These are phyloP conservation scores for Crotalus horridus DNA, from an alignment of 2,113 vertebrate species.

Conservation along the genomic window DNA sequence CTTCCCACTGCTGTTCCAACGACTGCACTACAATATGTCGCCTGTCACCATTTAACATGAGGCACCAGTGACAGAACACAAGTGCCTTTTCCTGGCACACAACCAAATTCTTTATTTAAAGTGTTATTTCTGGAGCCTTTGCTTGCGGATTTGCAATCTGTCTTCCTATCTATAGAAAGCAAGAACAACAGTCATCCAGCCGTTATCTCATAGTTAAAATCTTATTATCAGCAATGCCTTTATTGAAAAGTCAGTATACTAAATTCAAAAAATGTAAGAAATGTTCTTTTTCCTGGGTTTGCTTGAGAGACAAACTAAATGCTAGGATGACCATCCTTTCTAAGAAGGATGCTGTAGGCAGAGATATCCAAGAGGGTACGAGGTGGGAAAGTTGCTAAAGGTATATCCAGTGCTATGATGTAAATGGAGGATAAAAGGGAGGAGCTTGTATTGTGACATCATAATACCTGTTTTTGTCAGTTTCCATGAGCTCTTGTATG, in stretches of 20 bases:
- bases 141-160: constrained; percentile 16
- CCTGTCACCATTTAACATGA: constrained; percentile 25
- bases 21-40: background rate
- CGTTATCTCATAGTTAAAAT: constrained; percentile 28
- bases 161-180: constrained; percentile 13
- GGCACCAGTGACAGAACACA: constrained; percentile 33
- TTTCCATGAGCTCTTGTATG: background rate
- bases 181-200: constrained; percentile 19
- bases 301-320: background rate
- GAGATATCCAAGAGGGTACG: background rate
- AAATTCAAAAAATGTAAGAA: background rate
- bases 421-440: background rate
- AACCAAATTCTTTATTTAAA: constrained; percentile 36
- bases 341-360: background rate
- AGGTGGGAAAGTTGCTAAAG: background rate
- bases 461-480: background rate
- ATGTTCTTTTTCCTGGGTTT: background rate
- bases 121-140: constrained; percentile 34
- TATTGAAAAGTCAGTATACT: background rate
- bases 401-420: background rate
- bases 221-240: background rate
- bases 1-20: constrained; percentile 7
- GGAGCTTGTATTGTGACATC: background rate
- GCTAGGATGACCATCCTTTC: background rate
- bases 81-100: constrained; percentile 29